Percentiles rank a stretch among this genome's conserved stretches.
Evolutionary conservation across 1,140 invertebrate genomes (phyloP).

Genomic region (Gerris buenoi): DNA sequence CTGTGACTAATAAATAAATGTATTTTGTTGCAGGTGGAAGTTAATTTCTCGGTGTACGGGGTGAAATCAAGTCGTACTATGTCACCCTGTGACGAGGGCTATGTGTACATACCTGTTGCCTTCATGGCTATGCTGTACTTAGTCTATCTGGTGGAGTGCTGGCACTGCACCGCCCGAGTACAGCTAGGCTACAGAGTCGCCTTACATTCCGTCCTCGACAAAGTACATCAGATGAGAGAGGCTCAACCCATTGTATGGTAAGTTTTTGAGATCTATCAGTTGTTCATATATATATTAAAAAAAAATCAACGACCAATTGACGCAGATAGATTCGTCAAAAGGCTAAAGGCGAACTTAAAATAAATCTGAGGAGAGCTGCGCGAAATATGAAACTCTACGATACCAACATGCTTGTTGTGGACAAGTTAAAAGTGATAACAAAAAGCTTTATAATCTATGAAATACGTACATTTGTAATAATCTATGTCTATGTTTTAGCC

Average conservation of each 20-base stretch:
- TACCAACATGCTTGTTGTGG: not conserved
- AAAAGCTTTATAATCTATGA: no score
- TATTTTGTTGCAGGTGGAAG: conserved; percentile 35
- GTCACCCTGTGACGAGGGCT: conserved; percentile 70
- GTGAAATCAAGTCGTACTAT: conserved; percentile 44
- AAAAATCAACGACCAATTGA: not conserved
- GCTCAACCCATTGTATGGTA: conserved; percentile 63
- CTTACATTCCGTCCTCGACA: conserved; percentile 47
- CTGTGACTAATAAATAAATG: not conserved
- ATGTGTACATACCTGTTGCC: conserved; percentile 69
- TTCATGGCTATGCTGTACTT: conserved; percentile 67
- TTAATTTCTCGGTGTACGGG: conserved; percentile 43
- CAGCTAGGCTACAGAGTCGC: conserved; percentile 45
- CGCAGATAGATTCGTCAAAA: not conserved
- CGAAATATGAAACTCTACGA: not conserved
- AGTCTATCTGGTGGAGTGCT: conserved; percentile 73
- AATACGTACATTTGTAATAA: no score
- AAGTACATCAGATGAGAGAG: conserved; percentile 48
- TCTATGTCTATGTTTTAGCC: no score
- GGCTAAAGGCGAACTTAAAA: not conserved
- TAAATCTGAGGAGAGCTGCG: not conserved
- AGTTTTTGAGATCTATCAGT: no score
- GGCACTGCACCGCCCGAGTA: conserved; percentile 55
- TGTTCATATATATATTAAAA: no score
- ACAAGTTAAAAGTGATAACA: not conserved